Evolutionary conservation across 2,113 vertebrate species (phyloP).

Genomic region (Takifugu flavidus): DNA sequence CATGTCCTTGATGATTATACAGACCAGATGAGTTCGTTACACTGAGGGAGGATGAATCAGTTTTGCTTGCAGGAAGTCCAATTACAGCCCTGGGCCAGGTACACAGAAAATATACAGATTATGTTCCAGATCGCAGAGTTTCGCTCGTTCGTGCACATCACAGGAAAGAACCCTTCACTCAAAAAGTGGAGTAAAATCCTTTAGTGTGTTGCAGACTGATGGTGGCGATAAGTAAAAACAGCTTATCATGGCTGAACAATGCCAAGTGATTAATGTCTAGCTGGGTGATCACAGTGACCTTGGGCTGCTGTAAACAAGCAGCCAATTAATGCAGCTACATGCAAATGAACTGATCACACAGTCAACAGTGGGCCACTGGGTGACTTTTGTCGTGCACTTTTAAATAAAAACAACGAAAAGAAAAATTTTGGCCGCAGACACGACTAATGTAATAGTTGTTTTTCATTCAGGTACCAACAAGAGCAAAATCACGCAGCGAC

Average conservation of each 20-base stretch:
- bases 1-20: too few species aligned
- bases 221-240: slow-evolving; percentile 6
- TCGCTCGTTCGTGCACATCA: neutral
- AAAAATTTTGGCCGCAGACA: too few species aligned
- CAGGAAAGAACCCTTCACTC: slow-evolving; percentile 1
- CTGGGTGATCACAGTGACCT: slow-evolving; percentile 44
- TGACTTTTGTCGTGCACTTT: neutral
- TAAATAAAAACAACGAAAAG: too few species aligned
- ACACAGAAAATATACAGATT: too few species aligned
- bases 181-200: neutral
- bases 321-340: neutral
- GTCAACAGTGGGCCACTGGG: neutral
- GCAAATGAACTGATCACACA: neutral
- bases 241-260: slow-evolving; percentile 45
- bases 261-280: slow-evolving; percentile 48
- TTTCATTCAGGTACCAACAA: too few species aligned
- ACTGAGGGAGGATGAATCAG: neutral
- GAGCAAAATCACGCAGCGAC: too few species aligned
- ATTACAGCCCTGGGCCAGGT: too few species aligned
- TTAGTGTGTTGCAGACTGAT: neutral
- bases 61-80: neutral
- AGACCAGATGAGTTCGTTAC: too few species aligned
- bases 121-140: too few species aligned
- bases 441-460: too few species aligned
- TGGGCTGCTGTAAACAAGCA: slow-evolving; percentile 19